Percentiles rank a stretch among this genome's conserved stretches.
Conservation (phyloP, 2,797 vertebrate genomes). For the Anguilla anguilla region DNA sequence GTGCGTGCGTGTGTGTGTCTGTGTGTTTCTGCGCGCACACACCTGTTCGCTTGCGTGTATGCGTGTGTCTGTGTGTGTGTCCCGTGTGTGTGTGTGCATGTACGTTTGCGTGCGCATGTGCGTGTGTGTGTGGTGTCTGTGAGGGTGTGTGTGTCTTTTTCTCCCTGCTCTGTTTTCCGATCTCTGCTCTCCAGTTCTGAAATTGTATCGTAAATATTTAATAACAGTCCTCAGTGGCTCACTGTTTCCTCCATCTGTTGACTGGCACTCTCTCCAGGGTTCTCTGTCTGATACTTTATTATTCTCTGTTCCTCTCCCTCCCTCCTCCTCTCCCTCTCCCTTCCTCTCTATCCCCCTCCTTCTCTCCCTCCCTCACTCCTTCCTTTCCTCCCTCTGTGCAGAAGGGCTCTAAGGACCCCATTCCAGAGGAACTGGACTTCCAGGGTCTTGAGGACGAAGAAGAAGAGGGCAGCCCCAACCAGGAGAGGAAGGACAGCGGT, state of each 20-base stretch:
- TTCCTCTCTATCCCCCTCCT: not conserved
- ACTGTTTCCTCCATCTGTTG: not conserved
- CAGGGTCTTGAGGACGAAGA: constrained; percentile 84
- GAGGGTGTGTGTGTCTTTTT: not conserved
- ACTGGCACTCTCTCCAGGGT: not conserved
- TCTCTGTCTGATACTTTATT: too few species aligned
- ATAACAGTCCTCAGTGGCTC: not conserved
- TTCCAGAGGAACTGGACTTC: constrained; percentile 86
- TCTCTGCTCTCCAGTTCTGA: not conserved
- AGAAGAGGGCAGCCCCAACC: constrained; percentile 57
- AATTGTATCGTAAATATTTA: not conserved
- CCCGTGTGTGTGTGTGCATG: not conserved
- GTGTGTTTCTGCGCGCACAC: too few species aligned
- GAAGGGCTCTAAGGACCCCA: constrained; percentile 85
- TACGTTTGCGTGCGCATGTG: not conserved
- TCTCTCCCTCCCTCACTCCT: not conserved
- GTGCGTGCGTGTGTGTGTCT: too few species aligned
- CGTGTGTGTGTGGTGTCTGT: not conserved
- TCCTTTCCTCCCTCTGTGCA: constrained; percentile 44
- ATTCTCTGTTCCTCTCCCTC: too few species aligned
- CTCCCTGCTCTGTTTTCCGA: not conserved
- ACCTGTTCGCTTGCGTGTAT: too few species aligned
- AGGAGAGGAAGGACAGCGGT: constrained; percentile 53
- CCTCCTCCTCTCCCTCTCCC: not conserved
- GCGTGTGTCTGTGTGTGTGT: constrained; percentile 5